A percentile compares a stretch with the other conserved stretches of the same genome.
Evolutionary conservation across 1,140 invertebrate species (phyloP).

Genomic region (Drosophila sp.): DNA sequence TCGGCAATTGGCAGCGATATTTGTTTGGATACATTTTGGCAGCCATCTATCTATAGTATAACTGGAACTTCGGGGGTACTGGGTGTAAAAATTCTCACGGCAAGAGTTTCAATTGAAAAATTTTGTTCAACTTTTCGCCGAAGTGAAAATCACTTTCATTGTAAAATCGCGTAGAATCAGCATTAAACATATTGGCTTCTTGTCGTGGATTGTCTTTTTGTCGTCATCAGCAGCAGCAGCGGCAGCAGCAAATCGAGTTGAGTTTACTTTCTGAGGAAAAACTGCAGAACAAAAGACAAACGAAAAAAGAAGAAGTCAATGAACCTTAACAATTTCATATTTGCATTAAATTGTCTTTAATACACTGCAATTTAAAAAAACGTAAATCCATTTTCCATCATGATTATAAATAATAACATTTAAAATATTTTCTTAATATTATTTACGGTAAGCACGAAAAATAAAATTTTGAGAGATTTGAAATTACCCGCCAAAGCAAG

Average conservation of each 20-base stretch:
- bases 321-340: constrained; percentile 40
- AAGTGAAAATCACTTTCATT: constrained; percentile 66
- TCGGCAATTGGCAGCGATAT: constrained; percentile 56
- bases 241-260: constrained; percentile 30
- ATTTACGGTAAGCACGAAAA: too few species aligned
- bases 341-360: constrained; percentile 48
- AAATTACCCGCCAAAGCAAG: too few species aligned
- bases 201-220: constrained; percentile 25
- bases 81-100: constrained; percentile 61
- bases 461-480: too few species aligned
- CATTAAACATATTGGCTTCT: constrained; percentile 38
- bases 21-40: constrained; percentile 19
- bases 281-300: constrained; percentile 34
- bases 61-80: neutral
- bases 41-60: neutral
- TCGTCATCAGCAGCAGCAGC: constrained; percentile 55
- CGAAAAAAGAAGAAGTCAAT: constrained; percentile 51
- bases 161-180: constrained; percentile 58
- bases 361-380: constrained; percentile 22
- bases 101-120: constrained; percentile 61
- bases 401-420: too few species aligned
- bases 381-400: too few species aligned
- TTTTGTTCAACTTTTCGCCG: constrained; percentile 56
- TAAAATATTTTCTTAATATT: too few species aligned
- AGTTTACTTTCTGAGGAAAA: constrained; percentile 60